Evolutionary conservation across 2,888 invertebrate species (phyloP), one percentile per base, ranked within the genome.

Genomic region (Sesia bembeciformis): DNA sequence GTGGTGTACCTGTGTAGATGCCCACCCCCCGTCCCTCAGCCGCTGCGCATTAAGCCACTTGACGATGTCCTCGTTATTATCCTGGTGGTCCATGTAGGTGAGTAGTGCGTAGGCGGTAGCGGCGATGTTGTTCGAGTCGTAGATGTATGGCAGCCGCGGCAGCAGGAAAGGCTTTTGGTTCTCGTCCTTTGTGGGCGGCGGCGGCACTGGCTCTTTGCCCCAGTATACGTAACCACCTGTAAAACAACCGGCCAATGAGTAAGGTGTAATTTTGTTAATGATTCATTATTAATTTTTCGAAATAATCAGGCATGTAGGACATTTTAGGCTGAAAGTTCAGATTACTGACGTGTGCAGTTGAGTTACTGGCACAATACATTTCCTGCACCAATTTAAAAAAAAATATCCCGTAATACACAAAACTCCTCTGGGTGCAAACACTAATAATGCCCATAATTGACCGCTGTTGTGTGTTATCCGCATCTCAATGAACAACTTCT

Each of bases 101-200:
- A 98, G 87, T 52, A 98, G 84, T 0, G 96, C 98, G 76, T 97
- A 98, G 0, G 98, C 95, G 0, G 98, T 98, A 0, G 98, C 93
- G 71, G 97, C 97, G 51, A 98, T 94, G 77, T 98, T 98, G 73
- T 95, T 94, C 0, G 96, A 93, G 84, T 98, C 98, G 76, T 94
- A 96, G 64, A 93, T 93, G 78, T 97, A 96, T 0, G 97, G 96
- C 57, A 97, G 85, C 0, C 98, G 93, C 0, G 98, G 97, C 58
- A 97, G 84, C 0, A 96, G 89, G 91, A 97, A 98, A 4, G 96
- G 96, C 74, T 96, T 95, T 74, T 97, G 97, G 85, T 97, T 97
- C 85, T 97, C 97, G 69, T 94, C 91, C 82, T 97, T 97, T 62
- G 92, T 93, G 0, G 96, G 96, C 0, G 96, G 95, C 57, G 92